A percentile compares a stretch with the other conserved stretches of the same genome.
Evolutionary conservation across 2,113 vertebrate species (phyloP).

Genomic region (Zonotrichia leucophrys): DNA sequence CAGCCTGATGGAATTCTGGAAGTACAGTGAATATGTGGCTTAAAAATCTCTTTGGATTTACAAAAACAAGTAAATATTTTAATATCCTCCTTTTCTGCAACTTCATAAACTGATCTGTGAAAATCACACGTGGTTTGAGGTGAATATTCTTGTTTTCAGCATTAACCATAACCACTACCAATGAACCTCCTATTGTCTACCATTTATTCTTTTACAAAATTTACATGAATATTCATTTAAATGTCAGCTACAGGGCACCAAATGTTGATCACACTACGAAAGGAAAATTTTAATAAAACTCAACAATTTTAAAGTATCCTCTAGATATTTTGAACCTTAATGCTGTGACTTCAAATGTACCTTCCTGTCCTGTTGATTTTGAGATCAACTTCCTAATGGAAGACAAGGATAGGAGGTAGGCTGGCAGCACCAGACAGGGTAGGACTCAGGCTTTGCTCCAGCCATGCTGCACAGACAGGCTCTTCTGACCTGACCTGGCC

Average conservation of each 20-base stretch:
- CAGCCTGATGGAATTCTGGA: conserved; percentile 25
- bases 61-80: background rate
- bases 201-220: background rate
- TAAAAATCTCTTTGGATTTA: conserved; percentile 14
- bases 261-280: fast-evolving
- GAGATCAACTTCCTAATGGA: background rate
- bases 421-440: background rate
- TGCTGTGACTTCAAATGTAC: background rate
- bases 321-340: background rate
- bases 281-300: background rate
- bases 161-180: background rate
- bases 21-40: background rate
- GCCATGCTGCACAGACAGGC: background rate
- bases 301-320: background rate
- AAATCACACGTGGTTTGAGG: background rate
- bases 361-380: background rate
- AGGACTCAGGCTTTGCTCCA: fast-evolving
- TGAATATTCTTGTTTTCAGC: background rate
- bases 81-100: background rate
- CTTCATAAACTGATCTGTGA: background rate
- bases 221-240: background rate
- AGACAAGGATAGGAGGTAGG: background rate
- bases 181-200: background rate
- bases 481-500: background rate
- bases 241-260: background rate